Evolutionary conservation across 2,888 invertebrate species (phyloP).

Genomic region (Cephus runcator): DNA sequence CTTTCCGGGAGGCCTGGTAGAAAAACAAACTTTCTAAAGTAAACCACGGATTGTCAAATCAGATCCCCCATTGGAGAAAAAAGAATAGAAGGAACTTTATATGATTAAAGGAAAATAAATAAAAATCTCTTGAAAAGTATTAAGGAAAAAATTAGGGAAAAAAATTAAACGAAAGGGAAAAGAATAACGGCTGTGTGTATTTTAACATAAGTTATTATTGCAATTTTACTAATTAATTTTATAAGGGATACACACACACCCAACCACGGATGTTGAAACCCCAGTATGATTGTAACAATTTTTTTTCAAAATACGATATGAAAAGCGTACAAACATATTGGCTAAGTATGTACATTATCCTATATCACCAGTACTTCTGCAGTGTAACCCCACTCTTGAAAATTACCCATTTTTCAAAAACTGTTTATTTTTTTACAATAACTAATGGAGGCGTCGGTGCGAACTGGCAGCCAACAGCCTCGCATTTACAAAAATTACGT

Average conservation of each 20-base stretch:
- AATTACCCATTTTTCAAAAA: not conserved
- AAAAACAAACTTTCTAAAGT: not conserved
- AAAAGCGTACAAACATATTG: not conserved
- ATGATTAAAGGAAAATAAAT: not conserved
- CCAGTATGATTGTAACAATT: not conserved
- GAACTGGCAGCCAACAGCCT: slow-evolving; percentile 78
- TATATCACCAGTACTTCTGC: no score
- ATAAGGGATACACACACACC: no score
- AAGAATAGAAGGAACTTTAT: not conserved
- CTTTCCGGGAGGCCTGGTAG: not conserved
- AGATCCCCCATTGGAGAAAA: not conserved
- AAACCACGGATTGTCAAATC: not conserved
- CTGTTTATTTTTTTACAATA: not conserved
- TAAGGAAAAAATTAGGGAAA: not conserved
- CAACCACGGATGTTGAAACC: no score
- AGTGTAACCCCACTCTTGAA: no score
- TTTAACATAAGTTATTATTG: not conserved
- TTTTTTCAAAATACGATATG: not conserved
- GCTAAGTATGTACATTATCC: no score
- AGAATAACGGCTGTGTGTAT: rapidly evolving
- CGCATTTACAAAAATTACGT: slow-evolving; percentile 78
- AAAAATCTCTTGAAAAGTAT: not conserved
- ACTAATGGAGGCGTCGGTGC: slow-evolving; percentile 74
- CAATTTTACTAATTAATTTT: not conserved
- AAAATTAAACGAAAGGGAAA: not conserved